Evolutionary conservation across 2,797 vertebrate genomes (phyloP), one percentile per base, ranked within the genome.

Genomic region (Galago senegalensis): DNA sequence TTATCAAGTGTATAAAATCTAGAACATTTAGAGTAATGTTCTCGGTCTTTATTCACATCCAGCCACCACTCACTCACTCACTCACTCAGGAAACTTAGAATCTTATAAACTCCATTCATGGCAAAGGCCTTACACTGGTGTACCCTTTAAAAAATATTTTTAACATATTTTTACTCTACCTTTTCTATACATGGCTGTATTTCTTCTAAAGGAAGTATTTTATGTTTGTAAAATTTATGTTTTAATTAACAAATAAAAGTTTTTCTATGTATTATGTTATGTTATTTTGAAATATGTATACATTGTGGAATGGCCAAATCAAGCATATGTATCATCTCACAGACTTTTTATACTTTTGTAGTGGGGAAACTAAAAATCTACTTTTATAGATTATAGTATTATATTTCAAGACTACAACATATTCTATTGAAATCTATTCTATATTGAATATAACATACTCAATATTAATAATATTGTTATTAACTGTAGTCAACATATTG

Each of bases 161-260:
- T 29, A 17, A 29, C 8, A 25, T 31, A 76, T 31, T 76, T 75
- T 49, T 76, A 49, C 43, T 76, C 8, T 49, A 49, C 10, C 5
- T 49, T 46, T 14, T 76, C 16, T 46, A 1, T 49, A 27, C 5
- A 49, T n/a, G 12, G 2, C 0, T 86, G 1, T 34, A n/a, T 29
- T 83, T 87, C 73, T 85, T 37, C 46, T 63, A 82, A 69, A 23
- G 20, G 87, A 76, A 58, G 79, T 23, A 63, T 91, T 89, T 83
- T 60, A 12, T 53, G n/a, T 80, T 43, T 69, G 5, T 31, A 65
- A 70, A 83, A 60, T 21, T 67, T n/a, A 23, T 23, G 40, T 18
- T 53, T 76, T 85, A n/a, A 90, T 43, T 72, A 8, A 43, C 2
- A 80, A 18, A 87, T 56, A 34, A 60, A 82, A 25, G 10, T 67